Conservation (phyloP, 1,140 invertebrate genomes). For the Triops longicaudatus region DNA sequence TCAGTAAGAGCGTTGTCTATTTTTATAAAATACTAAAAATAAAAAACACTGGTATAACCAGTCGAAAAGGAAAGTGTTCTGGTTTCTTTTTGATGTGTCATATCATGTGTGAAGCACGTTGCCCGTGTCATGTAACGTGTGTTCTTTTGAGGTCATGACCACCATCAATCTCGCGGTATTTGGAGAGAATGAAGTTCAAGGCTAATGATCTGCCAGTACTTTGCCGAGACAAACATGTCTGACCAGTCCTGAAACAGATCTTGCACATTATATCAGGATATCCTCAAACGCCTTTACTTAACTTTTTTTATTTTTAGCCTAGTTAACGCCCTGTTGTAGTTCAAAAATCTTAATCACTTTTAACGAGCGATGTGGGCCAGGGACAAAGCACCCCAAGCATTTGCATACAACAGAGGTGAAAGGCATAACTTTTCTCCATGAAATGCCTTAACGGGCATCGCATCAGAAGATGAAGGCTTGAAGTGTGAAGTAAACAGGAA, state of each 20-base stretch:
- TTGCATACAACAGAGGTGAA: conserved; percentile 1
- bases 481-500: background rate
- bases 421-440: background rate
- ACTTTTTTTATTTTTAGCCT: too few relatives aligned
- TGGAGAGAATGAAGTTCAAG: background rate
- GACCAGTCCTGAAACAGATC: background rate
- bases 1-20: too few relatives aligned
- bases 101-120: background rate
- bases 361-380: background rate
- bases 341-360: background rate
- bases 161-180: background rate
- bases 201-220: background rate
- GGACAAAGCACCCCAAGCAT: background rate
- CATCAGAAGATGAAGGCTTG: background rate
- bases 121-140: background rate
- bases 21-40: too few relatives aligned
- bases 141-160: background rate
- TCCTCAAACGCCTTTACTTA: background rate
- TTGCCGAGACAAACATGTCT: background rate
- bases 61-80: too few relatives aligned
- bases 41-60: too few relatives aligned
- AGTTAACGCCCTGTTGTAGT: background rate
- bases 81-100: too few relatives aligned
- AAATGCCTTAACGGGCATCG: background rate
- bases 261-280: background rate